Evolutionary conservation across 2,888 invertebrate genomes (phyloP).

Genomic region (Drosophila infuscata): DNA sequence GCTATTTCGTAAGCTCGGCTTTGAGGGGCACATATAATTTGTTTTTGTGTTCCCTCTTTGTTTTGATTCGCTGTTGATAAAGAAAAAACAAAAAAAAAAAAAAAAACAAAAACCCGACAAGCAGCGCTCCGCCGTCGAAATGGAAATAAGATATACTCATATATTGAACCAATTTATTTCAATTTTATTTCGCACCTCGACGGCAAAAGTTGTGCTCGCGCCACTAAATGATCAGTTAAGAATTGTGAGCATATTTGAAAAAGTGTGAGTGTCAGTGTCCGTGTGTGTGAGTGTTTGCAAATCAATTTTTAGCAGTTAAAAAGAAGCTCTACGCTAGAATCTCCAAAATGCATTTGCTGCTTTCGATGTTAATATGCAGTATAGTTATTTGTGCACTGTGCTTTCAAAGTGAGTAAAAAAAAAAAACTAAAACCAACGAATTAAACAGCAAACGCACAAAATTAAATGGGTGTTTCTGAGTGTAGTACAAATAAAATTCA

Average conservation of each 20-base stretch:
- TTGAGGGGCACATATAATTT: conserved; percentile 41
- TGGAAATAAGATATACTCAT: conserved; percentile 68
- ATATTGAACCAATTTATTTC: conserved; percentile 78
- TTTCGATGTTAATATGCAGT: conserved; percentile 16
- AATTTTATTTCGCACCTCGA: conserved; percentile 70
- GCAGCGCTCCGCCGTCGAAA: conserved; percentile 36
- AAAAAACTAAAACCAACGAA: conserved; percentile 52
- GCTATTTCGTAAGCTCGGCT: conserved; percentile 43
- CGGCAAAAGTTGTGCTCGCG: conserved; percentile 61
- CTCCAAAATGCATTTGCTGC: conserved; percentile 42
- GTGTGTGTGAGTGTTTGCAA: conserved; percentile 1
- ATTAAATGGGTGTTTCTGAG: not conserved
- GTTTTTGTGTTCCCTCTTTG: conserved; percentile 59
- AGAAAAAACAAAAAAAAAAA: conserved; percentile 15
- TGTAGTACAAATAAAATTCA: conserved; percentile 2
- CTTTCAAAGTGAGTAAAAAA: conserved; percentile 54
- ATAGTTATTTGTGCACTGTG: conserved; percentile 35
- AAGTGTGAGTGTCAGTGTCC: conserved; percentile 6
- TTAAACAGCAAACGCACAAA: conserved; percentile 50
- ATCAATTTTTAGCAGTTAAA: conserved; percentile 14
- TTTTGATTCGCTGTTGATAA: conserved; percentile 70
- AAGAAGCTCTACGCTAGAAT: conserved; percentile 10
- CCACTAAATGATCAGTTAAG: conserved; percentile 42
- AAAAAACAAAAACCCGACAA: conserved; percentile 12
- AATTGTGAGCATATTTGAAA: conserved; percentile 16